A percentile compares a stretch with the other conserved stretches of the same genome.
Conservation (phyloP, 2,888 invertebrate species). For the Xanthostigma xanthostigma region DNA sequence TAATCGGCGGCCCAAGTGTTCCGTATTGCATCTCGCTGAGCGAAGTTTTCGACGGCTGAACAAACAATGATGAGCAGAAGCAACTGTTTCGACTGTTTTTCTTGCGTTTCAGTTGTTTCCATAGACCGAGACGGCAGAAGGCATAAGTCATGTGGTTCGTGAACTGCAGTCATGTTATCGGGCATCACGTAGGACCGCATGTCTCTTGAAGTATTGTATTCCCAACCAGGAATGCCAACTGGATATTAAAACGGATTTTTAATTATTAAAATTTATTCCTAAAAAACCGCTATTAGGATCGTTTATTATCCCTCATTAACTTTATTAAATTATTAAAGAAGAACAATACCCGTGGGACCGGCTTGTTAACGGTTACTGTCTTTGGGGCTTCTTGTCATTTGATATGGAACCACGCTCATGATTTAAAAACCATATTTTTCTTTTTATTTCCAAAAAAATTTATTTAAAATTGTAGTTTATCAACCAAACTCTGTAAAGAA, state of each 20-base stretch:
- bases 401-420: no score
- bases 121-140: slow-evolving; percentile 7
- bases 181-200: slow-evolving; percentile 56
- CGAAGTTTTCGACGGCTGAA: slow-evolving; percentile 53
- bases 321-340: no score
- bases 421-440: no score
- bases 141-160: slow-evolving; percentile 45
- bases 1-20: slow-evolving; percentile 49
- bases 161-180: slow-evolving; percentile 48
- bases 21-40: slow-evolving; percentile 48
- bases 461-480: no score
- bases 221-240: slow-evolving; percentile 50
- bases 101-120: slow-evolving; percentile 16
- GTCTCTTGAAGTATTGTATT: slow-evolving; percentile 56
- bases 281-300: no score
- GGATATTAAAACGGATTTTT: slow-evolving; percentile 13
- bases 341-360: no score
- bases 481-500: no score
- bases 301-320: no score
- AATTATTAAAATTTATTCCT: no score
- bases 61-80: slow-evolving; percentile 61
- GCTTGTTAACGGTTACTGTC: no score
- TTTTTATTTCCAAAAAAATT: no score
- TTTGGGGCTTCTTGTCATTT: no score
- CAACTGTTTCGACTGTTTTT: slow-evolving; percentile 25